Conservation (phyloP, 2,888 invertebrate species). For the Xanthorhoe designata region DNA sequence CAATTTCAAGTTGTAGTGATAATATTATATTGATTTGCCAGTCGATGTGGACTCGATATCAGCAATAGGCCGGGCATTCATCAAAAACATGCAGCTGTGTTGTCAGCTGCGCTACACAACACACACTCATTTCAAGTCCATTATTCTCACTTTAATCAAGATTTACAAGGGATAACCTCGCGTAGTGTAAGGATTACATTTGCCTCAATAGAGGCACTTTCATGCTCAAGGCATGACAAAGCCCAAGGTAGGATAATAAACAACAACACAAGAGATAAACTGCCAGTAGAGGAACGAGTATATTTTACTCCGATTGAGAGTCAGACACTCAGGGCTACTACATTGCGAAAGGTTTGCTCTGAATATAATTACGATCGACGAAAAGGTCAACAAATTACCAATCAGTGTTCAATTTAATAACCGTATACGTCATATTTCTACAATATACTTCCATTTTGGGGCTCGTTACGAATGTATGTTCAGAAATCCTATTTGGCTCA, state of each 20-base stretch:
- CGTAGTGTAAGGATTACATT: background rate
- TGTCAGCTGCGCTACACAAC: background rate
- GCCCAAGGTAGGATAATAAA: background rate
- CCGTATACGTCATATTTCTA: background rate
- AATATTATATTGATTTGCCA: conserved; percentile 21
- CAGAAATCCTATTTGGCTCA: no score
- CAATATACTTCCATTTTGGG: background rate
- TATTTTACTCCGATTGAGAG: background rate
- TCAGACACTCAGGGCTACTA: background rate
- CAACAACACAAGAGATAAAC: background rate
- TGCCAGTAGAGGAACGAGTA: no score
- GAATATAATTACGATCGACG: background rate
- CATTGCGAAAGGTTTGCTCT: background rate
- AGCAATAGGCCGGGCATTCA: conserved; percentile 18
- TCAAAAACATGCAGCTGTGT: conserved; percentile 2
- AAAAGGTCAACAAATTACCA: background rate
- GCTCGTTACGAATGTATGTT: background rate
- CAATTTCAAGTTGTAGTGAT: conserved; percentile 8
- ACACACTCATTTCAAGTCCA: background rate
- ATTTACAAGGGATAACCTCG: background rate
- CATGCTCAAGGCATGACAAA: background rate
- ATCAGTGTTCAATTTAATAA: background rate
- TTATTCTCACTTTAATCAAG: background rate
- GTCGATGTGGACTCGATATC: conserved; percentile 8
- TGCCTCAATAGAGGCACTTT: background rate